Evolutionary conservation across 2,888 invertebrate genomes (phyloP), one percentile per base, ranked within the genome.

Genomic region (Zygothrica quintamaculata): DNA sequence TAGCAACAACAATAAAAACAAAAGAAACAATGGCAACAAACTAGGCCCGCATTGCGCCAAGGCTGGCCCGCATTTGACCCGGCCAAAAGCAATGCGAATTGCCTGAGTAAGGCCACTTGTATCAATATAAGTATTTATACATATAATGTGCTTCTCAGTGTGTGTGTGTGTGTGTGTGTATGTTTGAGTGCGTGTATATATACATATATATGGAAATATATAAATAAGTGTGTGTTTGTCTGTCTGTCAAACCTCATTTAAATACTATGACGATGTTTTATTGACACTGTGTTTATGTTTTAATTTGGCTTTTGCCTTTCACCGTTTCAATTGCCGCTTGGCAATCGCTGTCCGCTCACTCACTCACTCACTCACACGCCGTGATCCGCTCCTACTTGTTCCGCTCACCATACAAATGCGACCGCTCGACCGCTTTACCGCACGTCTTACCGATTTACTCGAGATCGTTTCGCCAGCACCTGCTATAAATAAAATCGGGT

Each of bases 211-310:
- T 44, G 29, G 31, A 31, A 47, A 50, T 50, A 26, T 26, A 29
- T 36, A 7, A 44, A 18, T 36, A 9, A 22, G 31, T 33, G n/a
- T 58, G 29, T 46, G 29, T 31, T 26, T 47, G 53, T 50, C 31
- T 61, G 77, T 47, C 85, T 87, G 86, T 87, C 86, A 85, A 85
- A 87, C 77, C 80, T 82, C 84, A 87, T 82, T 87, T 82, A 77
- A 82, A 82, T 87, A 87, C 80, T 87, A 77, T 87, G 82, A 82
- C 87, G 86, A 79, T 85, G 84, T 87, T 76, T 85, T 87, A 79
- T 87, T 85, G 86, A 80, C 87, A 84, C 61, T 77, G 74, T 70
- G 58, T 86, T 64, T 86, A 81, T 84, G 82, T 87, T 84, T 80
- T 84, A 84, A 87, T 81, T 81, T 80, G 82, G 87, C 82, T 84